Conservation (phyloP, 2,888 invertebrate species). For the Drymonia ruficornis region DNA sequence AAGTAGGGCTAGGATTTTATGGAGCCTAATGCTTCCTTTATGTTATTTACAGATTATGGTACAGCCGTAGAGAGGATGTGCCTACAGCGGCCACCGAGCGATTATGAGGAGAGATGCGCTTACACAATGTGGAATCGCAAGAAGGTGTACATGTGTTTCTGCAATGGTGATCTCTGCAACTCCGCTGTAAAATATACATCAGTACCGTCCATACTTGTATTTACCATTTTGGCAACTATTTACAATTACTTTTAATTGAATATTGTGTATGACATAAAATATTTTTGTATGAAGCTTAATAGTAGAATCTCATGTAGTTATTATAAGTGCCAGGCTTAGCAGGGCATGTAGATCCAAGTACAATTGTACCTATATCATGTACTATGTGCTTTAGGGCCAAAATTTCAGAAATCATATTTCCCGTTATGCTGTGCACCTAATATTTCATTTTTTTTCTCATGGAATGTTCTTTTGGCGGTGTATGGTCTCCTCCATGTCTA, state of each 20-base stretch:
- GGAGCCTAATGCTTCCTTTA: not conserved
- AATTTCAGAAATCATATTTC: too few species aligned
- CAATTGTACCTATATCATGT: too few species aligned
- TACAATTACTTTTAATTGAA: constrained; percentile 36
- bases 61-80: constrained; percentile 95
- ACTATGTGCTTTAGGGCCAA: too few species aligned
- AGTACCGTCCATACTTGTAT: constrained; percentile 41
- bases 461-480: too few species aligned
- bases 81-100: constrained; percentile 93
- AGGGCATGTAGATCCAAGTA: too few species aligned
- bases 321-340: not conserved
- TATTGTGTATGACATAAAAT: too few species aligned
- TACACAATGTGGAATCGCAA: constrained; percentile 93
- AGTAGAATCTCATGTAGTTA: constrained; percentile 1
- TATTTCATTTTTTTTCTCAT: too few species aligned
- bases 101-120: constrained; percentile 95
- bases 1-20: too few species aligned
- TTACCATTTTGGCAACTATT: constrained; percentile 43
- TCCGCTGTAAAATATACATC: constrained; percentile 47
- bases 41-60: constrained; percentile 90
- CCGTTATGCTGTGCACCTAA: too few species aligned
- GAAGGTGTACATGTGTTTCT: constrained; percentile 96
- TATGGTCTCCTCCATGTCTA: too few species aligned
- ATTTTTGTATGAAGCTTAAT: too few species aligned
- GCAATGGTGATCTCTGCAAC: constrained; percentile 95